Evolutionary conservation across 2,888 invertebrate species (phyloP).

Genomic region (Lamellibrachia satsuma): DNA sequence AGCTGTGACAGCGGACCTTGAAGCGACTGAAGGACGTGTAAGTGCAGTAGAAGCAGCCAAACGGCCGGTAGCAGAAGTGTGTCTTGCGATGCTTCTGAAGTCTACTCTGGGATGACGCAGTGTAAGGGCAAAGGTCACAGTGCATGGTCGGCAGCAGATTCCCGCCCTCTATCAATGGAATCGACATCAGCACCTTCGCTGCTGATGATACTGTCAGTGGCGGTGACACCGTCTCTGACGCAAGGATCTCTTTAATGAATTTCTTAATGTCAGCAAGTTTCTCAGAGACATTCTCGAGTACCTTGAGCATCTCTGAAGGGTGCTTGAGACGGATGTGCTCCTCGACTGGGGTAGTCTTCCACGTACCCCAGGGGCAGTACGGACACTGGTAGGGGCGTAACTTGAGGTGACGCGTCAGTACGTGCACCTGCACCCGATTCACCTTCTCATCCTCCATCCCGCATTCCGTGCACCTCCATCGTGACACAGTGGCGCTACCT

Average conservation of each 20-base stretch:
- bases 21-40: neutral
- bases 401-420: conserved; percentile 34
- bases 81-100: neutral
- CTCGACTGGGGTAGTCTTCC: conserved; percentile 25
- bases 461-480: neutral
- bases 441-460: neutral
- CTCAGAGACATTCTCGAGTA: neutral
- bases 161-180: conserved; percentile 26
- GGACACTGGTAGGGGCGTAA: conserved; percentile 39
- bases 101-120: neutral
- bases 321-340: neutral
- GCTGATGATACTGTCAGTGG: conserved; percentile 24
- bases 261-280: conserved; percentile 24
- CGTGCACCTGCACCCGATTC: conserved; percentile 21
- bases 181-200: conserved; percentile 31
- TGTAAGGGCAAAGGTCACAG: conserved; percentile 30
- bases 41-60: neutral
- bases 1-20: neutral
- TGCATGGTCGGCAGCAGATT: conserved; percentile 26
- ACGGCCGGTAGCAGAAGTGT: neutral
- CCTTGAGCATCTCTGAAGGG: neutral
- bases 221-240: conserved; percentile 28
- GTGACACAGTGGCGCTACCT: neutral
- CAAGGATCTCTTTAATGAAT: conserved; percentile 32
- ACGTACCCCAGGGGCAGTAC: conserved; percentile 34